Conservation (phyloP, 2,888 invertebrate genomes). For the Notodonta ziczac region DNA sequence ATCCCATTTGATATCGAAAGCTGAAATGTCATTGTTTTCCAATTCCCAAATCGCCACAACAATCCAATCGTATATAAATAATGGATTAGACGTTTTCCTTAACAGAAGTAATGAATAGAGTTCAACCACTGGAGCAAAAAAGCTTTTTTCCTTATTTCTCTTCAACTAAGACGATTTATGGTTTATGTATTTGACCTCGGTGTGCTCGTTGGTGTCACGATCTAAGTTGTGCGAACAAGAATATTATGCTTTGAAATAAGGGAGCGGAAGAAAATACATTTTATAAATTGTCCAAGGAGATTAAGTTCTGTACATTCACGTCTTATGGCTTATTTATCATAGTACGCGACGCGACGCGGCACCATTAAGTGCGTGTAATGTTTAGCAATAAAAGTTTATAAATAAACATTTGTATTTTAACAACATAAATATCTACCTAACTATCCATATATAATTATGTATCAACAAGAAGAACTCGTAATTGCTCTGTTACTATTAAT, state of each 20-base stretch:
- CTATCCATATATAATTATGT: no score
- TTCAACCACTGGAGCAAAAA: conserved; percentile 60
- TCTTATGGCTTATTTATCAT: conserved; percentile 25
- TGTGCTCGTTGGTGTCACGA: conserved; percentile 59
- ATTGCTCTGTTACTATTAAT: not conserved
- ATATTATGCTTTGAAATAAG: conserved; percentile 55
- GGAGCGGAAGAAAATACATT: conserved; percentile 48
- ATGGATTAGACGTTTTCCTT: conserved; percentile 50
- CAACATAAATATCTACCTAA: not conserved
- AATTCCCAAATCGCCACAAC: conserved; percentile 15
- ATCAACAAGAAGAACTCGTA: not conserved
- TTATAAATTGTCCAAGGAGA: conserved; percentile 46
- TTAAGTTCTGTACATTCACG: conserved; percentile 42
- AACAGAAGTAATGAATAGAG: conserved; percentile 65
- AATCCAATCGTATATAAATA: conserved; percentile 42
- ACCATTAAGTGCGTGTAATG: conserved; percentile 10
- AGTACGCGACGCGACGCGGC: conserved; percentile 8
- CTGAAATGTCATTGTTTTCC: conserved; percentile 2
- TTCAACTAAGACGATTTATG: conserved; percentile 67
- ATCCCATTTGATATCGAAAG: not conserved
- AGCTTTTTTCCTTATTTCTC: conserved; percentile 61
- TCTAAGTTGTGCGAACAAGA: conserved; percentile 63
- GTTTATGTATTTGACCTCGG: conserved; percentile 75
- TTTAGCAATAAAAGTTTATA: not conserved
- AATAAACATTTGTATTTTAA: not conserved